A percentile compares a stretch with the other conserved stretches of the same genome.
These are phyloP conservation scores for Erethizon dorsatum DNA, from an alignment of 2,797 vertebrate genomes.

Conservation along the genomic window DNA sequence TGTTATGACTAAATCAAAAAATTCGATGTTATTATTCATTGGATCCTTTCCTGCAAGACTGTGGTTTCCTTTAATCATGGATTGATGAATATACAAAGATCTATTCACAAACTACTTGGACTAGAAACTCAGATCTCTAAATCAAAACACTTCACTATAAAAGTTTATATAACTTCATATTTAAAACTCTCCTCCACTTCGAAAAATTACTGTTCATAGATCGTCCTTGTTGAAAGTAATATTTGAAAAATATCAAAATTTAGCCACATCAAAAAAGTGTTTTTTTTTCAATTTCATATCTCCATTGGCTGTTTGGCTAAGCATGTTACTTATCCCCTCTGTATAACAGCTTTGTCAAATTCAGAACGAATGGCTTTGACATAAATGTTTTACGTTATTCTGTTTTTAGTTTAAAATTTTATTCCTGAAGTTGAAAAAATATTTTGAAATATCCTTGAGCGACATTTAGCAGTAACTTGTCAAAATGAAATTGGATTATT, in stretches of 20 bases:
- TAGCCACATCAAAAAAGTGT: slow-evolving; percentile 40
- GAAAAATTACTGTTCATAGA: slow-evolving; percentile 40
- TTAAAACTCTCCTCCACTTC: not conserved
- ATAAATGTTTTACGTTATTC: slow-evolving; percentile 45
- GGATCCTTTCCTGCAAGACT: not conserved
- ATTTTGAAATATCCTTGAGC: slow-evolving; percentile 67
- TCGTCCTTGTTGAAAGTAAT: not conserved
- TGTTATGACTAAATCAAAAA: not conserved
- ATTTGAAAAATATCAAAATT: slow-evolving; percentile 52
- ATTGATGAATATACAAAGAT: not conserved
- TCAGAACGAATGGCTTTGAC: slow-evolving; percentile 71
- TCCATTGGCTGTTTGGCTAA: slow-evolving; percentile 56
- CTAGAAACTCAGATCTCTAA: not conserved
- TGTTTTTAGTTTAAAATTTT: slow-evolving; percentile 68
- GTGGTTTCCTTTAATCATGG: not conserved
- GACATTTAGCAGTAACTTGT: slow-evolving; percentile 77
- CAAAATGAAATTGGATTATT: slow-evolving; percentile 77
- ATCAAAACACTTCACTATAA: not conserved
- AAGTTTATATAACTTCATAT: not conserved
- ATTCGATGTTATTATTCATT: not conserved
- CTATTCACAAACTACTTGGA: not conserved
- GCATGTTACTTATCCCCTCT: not conserved
- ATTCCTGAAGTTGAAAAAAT: slow-evolving; percentile 56
- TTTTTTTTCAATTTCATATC: slow-evolving; percentile 48
- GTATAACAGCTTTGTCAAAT: slow-evolving; percentile 42